Percentiles rank a stretch among this genome's conserved stretches.
Conservation (phyloP, 2,113 vertebrate species). For the Chloropsis cyanopogon region DNA sequence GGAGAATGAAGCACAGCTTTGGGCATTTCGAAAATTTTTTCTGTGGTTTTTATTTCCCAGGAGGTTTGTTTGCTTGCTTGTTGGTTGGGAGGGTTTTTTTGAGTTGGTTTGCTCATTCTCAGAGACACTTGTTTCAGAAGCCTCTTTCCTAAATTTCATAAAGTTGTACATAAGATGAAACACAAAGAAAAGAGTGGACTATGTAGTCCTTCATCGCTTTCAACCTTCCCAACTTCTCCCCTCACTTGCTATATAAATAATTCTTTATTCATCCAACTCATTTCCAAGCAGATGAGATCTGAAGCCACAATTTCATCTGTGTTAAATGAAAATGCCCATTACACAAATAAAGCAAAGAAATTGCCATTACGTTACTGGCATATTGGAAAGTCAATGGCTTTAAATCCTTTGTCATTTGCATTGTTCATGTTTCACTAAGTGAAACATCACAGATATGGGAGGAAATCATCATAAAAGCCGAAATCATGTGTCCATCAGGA, state of each 20-base stretch:
- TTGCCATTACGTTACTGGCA: neutral
- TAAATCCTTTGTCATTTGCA: neutral
- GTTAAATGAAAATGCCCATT: neutral
- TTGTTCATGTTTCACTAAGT: neutral
- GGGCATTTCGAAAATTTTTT: neutral
- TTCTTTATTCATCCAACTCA: neutral
- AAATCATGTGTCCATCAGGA: neutral
- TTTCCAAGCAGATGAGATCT: neutral
- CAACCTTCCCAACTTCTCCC: neutral
- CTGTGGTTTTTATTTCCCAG: neutral
- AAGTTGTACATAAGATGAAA: neutral
- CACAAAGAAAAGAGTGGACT: neutral
- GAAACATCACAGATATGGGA: neutral
- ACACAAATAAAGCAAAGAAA: neutral
- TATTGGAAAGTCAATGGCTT: neutral
- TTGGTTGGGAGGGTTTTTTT: accelerated
- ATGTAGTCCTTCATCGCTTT: neutral
- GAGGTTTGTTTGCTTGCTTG: neutral
- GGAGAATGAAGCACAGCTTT: neutral
- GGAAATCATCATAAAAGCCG: neutral
- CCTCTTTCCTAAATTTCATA: neutral
- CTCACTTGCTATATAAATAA: neutral
- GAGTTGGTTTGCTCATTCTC: neutral
- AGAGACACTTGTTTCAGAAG: neutral
- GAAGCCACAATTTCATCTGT: neutral